Percentiles rank a stretch among this genome's conserved stretches.
Conservation (phyloP, 1,140 invertebrate genomes). For the Heterodera carotae region DNA sequence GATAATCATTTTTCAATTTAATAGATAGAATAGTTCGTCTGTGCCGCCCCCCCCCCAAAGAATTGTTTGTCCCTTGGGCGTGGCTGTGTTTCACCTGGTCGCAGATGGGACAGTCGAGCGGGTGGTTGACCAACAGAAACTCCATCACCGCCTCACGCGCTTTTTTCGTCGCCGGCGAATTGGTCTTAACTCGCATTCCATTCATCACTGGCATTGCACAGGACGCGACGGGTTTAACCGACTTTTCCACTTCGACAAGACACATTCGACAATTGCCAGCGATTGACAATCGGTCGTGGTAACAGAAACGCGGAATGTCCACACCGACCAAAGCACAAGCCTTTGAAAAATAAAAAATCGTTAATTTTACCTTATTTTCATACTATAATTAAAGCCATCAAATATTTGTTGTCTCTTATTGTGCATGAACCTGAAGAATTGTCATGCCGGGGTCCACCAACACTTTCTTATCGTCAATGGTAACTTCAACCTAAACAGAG, state of each 20-base stretch:
- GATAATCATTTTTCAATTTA: too few relatives aligned
- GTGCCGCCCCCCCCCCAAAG: too few relatives aligned
- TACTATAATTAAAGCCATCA: too few relatives aligned
- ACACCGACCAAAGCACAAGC: slow-evolving; percentile 92
- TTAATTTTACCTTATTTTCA: too few relatives aligned
- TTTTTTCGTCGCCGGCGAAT: slow-evolving; percentile 89
- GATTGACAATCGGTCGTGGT: slow-evolving; percentile 94
- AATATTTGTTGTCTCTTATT: not conserved
- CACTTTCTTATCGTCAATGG: slow-evolving; percentile 94
- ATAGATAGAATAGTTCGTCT: too few relatives aligned
- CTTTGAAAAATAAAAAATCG: slow-evolving; percentile 68
- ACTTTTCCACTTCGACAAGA: slow-evolving; percentile 97
- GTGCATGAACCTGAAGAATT: slow-evolving; percentile 80
- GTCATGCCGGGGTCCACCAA: slow-evolving; percentile 92
- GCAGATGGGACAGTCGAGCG: slow-evolving; percentile 98
- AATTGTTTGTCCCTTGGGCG: slow-evolving; percentile 73
- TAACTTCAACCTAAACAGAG: slow-evolving; percentile 84
- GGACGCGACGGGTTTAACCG: slow-evolving; percentile 90
- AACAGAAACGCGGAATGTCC: slow-evolving; percentile 98
- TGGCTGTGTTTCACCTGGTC: slow-evolving; percentile 87
- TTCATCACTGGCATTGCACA: slow-evolving; percentile 99
- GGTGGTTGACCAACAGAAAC: slow-evolving; percentile 96
- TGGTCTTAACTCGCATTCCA: slow-evolving; percentile 92
- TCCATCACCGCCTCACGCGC: slow-evolving; percentile 97
- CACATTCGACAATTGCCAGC: slow-evolving; percentile 99